Evolutionary conservation across 2,113 vertebrate genomes (phyloP).

Genomic region (Argyrosomus japonicus): DNA sequence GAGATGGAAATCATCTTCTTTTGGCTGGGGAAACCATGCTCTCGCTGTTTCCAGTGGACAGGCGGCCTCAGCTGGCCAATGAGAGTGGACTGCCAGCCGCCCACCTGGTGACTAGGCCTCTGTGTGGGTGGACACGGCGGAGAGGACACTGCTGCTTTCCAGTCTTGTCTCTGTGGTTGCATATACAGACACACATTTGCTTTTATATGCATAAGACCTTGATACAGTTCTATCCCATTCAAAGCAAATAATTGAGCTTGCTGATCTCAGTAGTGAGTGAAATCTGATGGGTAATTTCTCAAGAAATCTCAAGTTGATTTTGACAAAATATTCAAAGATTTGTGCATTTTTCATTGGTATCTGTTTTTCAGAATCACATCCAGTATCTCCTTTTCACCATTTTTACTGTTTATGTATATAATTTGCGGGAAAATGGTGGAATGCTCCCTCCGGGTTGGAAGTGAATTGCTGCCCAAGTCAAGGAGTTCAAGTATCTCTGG

Average conservation of each 20-base stretch:
- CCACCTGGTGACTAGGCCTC: conserved; percentile 74
- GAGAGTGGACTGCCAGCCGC: conserved; percentile 56
- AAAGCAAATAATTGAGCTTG: conserved; percentile 16
- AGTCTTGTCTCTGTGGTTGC: conserved; percentile 49
- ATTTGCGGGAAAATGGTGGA: too few relatives aligned
- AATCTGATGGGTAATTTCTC: not conserved
- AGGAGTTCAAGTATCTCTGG: too few relatives aligned
- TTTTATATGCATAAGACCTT: conserved; percentile 36
- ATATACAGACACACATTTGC: conserved; percentile 24
- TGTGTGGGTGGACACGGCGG: conserved; percentile 63
- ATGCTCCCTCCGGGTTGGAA: too few relatives aligned
- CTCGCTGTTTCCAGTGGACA: conserved; percentile 55
- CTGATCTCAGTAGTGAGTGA: not conserved
- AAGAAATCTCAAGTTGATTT: not conserved
- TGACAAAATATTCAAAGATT: not conserved
- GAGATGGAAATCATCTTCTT: conserved; percentile 61
- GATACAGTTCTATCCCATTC: conserved; percentile 5
- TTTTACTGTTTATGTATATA: not conserved
- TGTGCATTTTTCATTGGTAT: not conserved
- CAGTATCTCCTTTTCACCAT: not conserved
- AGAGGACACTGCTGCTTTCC: conserved; percentile 60
- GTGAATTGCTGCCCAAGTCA: too few relatives aligned
- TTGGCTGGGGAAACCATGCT: conserved; percentile 57
- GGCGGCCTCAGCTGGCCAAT: conserved; percentile 66
- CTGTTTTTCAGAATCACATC: not conserved